Evolutionary conservation across 2,113 vertebrate species (phyloP).

Genomic region (Boleophthalmus pectinirostris): DNA sequence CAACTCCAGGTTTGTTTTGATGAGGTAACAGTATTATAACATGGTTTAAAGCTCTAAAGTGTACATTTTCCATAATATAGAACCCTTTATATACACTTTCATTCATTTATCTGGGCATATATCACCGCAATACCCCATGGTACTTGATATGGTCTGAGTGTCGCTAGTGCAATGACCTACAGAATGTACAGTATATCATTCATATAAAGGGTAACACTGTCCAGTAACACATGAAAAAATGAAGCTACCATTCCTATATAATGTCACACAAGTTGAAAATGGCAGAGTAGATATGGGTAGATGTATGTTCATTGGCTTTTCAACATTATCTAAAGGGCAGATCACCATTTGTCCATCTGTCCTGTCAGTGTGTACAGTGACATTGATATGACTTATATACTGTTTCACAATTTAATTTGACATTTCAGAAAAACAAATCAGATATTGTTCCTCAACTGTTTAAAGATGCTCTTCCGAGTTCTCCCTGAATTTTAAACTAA

Average conservation of each 20-base stretch:
- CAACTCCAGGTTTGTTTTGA: no score
- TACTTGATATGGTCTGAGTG: no score
- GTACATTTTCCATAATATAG: no score
- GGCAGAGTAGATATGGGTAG: background rate
- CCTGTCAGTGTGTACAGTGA: background rate
- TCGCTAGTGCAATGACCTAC: background rate
- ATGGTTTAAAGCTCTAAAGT: no score
- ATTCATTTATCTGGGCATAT: background rate
- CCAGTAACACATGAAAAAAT: background rate
- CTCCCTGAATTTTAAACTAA: no score
- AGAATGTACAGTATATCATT: background rate
- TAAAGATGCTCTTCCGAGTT: no score
- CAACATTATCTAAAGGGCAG: background rate
- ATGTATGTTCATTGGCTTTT: background rate
- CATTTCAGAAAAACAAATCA: no score
- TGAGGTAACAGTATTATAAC: no score
- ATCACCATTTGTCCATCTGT: background rate
- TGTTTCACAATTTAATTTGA: background rate
- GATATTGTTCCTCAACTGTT: no score
- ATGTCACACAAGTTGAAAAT: background rate
- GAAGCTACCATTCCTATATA: background rate
- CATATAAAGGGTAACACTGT: slow-evolving; percentile 1
- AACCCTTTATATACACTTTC: no score
- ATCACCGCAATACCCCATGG: background rate
- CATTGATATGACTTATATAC: background rate